Conservation (phyloP, 2,888 invertebrate species). For the Pseudanteris insignis region DNA sequence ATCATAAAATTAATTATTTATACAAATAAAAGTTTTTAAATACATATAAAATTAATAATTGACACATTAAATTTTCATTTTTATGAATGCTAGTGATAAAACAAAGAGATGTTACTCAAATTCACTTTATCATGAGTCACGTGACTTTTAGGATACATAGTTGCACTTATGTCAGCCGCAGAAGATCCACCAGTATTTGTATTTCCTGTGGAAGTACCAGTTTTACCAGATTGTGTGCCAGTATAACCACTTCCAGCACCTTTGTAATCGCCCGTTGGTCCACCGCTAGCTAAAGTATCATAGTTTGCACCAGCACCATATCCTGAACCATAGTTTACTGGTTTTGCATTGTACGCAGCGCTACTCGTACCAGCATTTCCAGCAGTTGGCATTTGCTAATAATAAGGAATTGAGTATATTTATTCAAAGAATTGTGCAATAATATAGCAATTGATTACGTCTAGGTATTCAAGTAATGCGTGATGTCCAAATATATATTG, state of each 20-base stretch:
- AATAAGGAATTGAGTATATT: constrained; percentile 9
- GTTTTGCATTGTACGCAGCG: constrained; percentile 77
- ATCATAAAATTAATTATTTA: neutral
- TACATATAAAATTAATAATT: too few species aligned
- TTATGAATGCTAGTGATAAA: too few species aligned
- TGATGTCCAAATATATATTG: too few species aligned
- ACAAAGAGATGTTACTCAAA: constrained; percentile 76
- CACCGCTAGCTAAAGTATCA: constrained; percentile 60
- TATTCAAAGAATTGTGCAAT: neutral
- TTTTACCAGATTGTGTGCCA: constrained; percentile 65
- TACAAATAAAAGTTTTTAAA: neutral
- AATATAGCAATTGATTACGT: neutral
- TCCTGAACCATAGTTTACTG: constrained; percentile 72
- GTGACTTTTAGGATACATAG: constrained; percentile 89
- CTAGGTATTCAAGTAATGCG: neutral
- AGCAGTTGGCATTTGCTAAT: constrained; percentile 76
- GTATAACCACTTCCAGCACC: constrained; percentile 60
- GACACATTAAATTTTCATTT: too few species aligned
- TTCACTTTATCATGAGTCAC: constrained; percentile 90
- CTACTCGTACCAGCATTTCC: constrained; percentile 77
- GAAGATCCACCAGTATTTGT: constrained; percentile 66
- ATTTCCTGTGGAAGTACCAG: constrained; percentile 60
- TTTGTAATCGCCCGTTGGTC: constrained; percentile 62
- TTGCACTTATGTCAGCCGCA: constrained; percentile 78
- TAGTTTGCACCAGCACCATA: constrained; percentile 71